Base-by-base conservation (phyloP, 2,888 invertebrate species). In the Chrysolina oricalcia region DNA sequence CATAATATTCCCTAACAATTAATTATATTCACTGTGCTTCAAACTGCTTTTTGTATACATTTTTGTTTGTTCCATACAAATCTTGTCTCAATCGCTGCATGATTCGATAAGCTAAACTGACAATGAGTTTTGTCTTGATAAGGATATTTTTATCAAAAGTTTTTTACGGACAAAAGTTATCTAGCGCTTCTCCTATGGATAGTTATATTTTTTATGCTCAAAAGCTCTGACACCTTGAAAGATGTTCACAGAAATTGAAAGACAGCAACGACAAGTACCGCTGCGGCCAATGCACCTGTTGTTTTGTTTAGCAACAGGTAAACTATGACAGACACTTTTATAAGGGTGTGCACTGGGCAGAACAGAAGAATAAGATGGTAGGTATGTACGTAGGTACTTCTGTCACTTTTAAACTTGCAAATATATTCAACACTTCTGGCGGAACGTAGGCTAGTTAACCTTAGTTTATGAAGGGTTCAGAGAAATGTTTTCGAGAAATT, bases 321-420 rank as follows among this genome's bases (percentile, higher is more conserved):
- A 70, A 73, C 65, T 75, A 66, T 76, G 75, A 78, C 78, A 65
- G 43, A 74, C 75, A 70, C 70, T 72, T 72, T 73, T 70, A 78
- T 70, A 56, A 74, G 75, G 70, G 56, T 73, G 76, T 70, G 70
- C 70, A 72, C 70, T 48, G 4, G 19, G 62, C 43, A 67, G 50
- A 74, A 74, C 66, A 66, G 56, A 46, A 69, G 65, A 59, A 74
- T 66, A 70, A 66, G 56, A 40, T 21, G 19, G 27, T 59, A 67
- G 43, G 70, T 64, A 69, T 50, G 50, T 68, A 63, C 68, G 63
- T 73, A 68, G 73, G 73, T 68, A 73, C 68, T 68, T 56, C 27
- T 67, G 68, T 62, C 67, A 73, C 73, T 67, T 63, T 73, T 63
- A 63, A 68, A 73, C 62, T 68, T 63, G 68, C 68, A 68, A 73